Percentiles rank a stretch among this genome's conserved stretches.
Conservation (phyloP, 2,113 vertebrate species). For the Pardalotus punctatus region DNA sequence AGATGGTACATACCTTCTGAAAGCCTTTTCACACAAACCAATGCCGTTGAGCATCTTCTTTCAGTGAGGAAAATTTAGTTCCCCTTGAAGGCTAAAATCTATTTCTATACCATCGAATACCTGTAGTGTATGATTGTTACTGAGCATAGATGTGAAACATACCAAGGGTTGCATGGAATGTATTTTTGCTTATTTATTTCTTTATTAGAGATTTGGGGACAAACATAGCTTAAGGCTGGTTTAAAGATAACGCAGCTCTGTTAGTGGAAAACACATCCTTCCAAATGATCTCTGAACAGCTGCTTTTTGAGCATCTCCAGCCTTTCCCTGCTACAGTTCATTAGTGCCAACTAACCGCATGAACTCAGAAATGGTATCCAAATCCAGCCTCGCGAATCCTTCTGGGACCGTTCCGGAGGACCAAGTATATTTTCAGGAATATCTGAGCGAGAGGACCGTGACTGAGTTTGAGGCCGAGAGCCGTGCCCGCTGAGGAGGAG, state of each 20-base stretch:
- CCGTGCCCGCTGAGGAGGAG: rapidly evolving
- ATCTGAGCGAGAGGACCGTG: rapidly evolving
- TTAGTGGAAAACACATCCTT: not conserved
- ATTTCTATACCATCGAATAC: not conserved
- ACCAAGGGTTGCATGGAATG: not conserved
- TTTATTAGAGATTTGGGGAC: not conserved
- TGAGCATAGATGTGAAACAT: not conserved
- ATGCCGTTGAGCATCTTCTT: not conserved
- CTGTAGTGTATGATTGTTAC: too few species aligned
- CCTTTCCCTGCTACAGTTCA: not conserved
- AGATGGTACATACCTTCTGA: rapidly evolving
- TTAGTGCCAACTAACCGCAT: not conserved
- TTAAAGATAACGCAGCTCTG: not conserved
- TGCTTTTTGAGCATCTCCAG: not conserved
- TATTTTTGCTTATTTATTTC: not conserved
- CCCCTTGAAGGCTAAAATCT: not conserved
- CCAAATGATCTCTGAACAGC: not conserved
- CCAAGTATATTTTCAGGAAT: rapidly evolving
- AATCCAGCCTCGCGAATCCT: too few species aligned
- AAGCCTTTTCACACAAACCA: not conserved
- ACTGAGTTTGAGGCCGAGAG: not conserved
- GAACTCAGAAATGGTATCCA: rapidly evolving
- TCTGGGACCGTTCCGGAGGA: not conserved
- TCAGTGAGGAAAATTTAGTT: not conserved
- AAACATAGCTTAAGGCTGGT: not conserved